phyloP scores from a whole-genome alignment of 2,888 invertebrate genomes.

The Seira sanloemensis region DNA sequence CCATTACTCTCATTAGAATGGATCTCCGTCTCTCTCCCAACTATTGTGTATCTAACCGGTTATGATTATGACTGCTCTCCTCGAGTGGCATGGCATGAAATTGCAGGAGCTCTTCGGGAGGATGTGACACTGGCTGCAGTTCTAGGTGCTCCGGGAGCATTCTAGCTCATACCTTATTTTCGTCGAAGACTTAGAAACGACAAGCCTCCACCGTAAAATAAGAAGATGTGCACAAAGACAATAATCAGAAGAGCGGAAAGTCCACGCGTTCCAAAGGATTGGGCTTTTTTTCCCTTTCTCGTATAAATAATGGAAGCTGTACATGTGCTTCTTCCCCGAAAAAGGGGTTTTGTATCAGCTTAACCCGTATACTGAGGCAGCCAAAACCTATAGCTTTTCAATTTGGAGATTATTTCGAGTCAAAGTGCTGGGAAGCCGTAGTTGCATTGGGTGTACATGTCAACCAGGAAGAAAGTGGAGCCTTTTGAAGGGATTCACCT shows the following conservation, averaged over 20 bases:
- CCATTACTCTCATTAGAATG: conserved; percentile 10
- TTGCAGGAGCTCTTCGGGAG: not conserved
- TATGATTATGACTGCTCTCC: not conserved
- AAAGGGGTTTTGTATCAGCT: no score
- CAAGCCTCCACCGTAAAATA: not conserved
- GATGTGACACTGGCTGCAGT: not conserved
- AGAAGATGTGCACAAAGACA: no score
- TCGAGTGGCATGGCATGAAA: not conserved
- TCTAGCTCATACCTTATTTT: not conserved
- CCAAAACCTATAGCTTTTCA: no score
- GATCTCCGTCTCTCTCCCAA: no score
- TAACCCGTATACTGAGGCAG: no score
- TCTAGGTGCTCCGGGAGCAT: not conserved
- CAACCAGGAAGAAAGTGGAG: not conserved
- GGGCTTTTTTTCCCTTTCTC: no score
- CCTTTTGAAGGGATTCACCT: not conserved
- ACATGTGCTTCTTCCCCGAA: no score
- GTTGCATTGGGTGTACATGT: not conserved
- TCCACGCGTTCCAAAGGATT: no score
- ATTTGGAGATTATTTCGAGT: no score
- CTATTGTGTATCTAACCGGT: no score
- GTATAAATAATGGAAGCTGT: no score
- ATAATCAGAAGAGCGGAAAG: no score
- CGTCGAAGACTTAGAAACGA: not conserved
- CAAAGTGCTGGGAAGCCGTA: not conserved